Conservation (phyloP, 2,888 invertebrate genomes). For the Nemotelus pantherinus region DNA sequence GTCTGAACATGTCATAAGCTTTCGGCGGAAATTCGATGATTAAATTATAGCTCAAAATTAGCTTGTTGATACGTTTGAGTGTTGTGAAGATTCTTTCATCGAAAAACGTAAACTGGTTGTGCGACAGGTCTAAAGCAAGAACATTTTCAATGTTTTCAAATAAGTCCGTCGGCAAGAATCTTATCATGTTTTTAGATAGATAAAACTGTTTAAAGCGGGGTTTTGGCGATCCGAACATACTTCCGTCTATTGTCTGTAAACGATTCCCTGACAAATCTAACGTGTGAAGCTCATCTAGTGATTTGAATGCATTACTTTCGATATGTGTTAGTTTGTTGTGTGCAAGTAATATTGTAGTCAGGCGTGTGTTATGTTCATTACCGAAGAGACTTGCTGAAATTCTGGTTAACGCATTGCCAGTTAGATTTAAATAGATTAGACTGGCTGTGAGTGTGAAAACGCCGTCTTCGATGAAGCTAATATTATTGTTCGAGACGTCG, state of each 20-base stretch:
- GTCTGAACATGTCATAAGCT: constrained; percentile 15
- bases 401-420: constrained; percentile 53
- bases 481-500: constrained; percentile 53
- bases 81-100: constrained; percentile 59
- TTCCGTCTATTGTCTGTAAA: constrained; percentile 54
- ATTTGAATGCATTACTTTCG: constrained; percentile 53
- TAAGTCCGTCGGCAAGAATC: constrained; percentile 53
- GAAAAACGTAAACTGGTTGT: constrained; percentile 56
- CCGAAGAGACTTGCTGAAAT: constrained; percentile 56
- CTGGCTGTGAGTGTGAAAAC: constrained; percentile 53
- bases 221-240: constrained; percentile 55
- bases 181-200: constrained; percentile 55
- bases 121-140: constrained; percentile 58
- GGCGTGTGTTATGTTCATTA: constrained; percentile 52
- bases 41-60: constrained; percentile 59
- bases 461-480: constrained; percentile 55
- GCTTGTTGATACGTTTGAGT: constrained; percentile 57
- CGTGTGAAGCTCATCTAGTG: constrained; percentile 56
- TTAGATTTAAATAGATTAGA: constrained; percentile 57
- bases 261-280: constrained; percentile 59
- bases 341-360: constrained; percentile 56
- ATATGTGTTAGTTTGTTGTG: constrained; percentile 57
- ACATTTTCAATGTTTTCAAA: constrained; percentile 58
- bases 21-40: constrained; percentile 55
- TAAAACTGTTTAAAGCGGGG: constrained; percentile 56